phyloP scores from a whole-genome alignment of 1,140 invertebrate genomes.

The Aphelenchoides fujianensis region DNA sequence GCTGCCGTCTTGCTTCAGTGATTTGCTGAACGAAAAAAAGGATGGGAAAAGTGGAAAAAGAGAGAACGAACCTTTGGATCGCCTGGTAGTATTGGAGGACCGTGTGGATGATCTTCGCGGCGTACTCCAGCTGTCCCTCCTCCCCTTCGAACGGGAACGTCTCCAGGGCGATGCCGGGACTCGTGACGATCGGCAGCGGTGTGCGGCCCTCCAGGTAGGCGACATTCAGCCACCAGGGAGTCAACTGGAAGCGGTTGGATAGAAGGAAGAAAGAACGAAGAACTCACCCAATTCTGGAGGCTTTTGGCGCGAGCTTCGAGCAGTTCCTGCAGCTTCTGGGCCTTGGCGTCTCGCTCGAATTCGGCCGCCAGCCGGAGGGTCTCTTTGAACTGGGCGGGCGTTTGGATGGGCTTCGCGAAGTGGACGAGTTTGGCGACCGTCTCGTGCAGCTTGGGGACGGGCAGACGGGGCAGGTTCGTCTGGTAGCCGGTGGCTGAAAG shows the following conservation, averaged over 20 bases:
- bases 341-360: slow-evolving; percentile 44
- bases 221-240: slow-evolving; percentile 59
- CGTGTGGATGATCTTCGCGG: slow-evolving; percentile 55
- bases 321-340: slow-evolving; percentile 41
- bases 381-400: slow-evolving; percentile 31
- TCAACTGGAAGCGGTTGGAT: slow-evolving; percentile 57
- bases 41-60: neutral
- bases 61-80: slow-evolving; percentile 44
- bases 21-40: slow-evolving; percentile 47
- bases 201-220: slow-evolving; percentile 53
- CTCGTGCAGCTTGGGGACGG: slow-evolving; percentile 34
- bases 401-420: slow-evolving; percentile 44
- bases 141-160: slow-evolving; percentile 45
- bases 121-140: slow-evolving; percentile 52
- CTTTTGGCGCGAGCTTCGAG: slow-evolving; percentile 47
- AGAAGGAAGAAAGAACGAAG: no score
- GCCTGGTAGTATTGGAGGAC: slow-evolving; percentile 49
- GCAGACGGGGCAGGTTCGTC: slow-evolving; percentile 22
- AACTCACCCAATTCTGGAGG: slow-evolving; percentile 58
- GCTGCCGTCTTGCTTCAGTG: slow-evolving; percentile 44
- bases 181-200: slow-evolving; percentile 56
- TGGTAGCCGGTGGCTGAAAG: slow-evolving; percentile 6
- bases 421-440: slow-evolving; percentile 42
- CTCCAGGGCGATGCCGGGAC: slow-evolving; percentile 56
- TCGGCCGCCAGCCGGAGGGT: slow-evolving; percentile 34